These are phyloP conservation scores for Drosophila acutilabella DNA, from an alignment of 2,888 invertebrate species.

Conservation along the genomic window DNA sequence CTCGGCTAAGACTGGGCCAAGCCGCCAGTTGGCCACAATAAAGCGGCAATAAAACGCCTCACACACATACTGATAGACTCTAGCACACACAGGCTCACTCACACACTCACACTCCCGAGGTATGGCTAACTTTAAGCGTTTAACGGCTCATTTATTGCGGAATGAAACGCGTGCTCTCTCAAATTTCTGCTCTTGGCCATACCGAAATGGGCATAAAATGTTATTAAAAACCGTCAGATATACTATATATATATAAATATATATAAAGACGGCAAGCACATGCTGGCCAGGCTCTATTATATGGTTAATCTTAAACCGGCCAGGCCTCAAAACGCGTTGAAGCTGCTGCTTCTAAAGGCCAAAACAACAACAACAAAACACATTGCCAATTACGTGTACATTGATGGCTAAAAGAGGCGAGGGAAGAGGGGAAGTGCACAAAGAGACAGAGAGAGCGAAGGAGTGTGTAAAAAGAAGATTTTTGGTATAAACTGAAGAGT, in stretches of 20 bases:
- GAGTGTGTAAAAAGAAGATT: background rate
- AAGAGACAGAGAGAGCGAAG: background rate
- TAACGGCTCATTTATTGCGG: slow-evolving; percentile 79
- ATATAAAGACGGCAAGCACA: slow-evolving; percentile 23
- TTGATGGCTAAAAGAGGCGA: slow-evolving; percentile 24
- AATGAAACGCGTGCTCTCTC: slow-evolving; percentile 40
- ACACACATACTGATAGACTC: slow-evolving; percentile 24
- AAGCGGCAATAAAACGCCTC: slow-evolving; percentile 73
- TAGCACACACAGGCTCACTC: slow-evolving; percentile 8
- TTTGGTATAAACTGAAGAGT: slow-evolving; percentile 2
- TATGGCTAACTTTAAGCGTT: slow-evolving; percentile 69
- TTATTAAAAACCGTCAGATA: slow-evolving; percentile 65
- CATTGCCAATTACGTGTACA: slow-evolving; percentile 44
- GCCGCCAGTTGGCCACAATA: slow-evolving; percentile 65
- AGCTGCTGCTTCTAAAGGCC: background rate
- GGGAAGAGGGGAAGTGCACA: background rate
- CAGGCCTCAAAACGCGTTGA: slow-evolving; percentile 35
- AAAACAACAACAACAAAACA: slow-evolving; percentile 5
- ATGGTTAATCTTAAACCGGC: slow-evolving; percentile 65
- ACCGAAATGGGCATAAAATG: slow-evolving; percentile 58
- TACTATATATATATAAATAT: slow-evolving; percentile 5
- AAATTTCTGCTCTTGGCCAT: slow-evolving; percentile 38
- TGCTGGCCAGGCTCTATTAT: slow-evolving; percentile 45
- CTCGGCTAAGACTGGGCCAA: slow-evolving; percentile 68
- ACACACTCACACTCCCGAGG: slow-evolving; percentile 12